Percentiles rank a stretch among this genome's conserved stretches.
Evolutionary conservation across 2,888 invertebrate species (phyloP).

Genomic region (Lepidonotus clava): DNA sequence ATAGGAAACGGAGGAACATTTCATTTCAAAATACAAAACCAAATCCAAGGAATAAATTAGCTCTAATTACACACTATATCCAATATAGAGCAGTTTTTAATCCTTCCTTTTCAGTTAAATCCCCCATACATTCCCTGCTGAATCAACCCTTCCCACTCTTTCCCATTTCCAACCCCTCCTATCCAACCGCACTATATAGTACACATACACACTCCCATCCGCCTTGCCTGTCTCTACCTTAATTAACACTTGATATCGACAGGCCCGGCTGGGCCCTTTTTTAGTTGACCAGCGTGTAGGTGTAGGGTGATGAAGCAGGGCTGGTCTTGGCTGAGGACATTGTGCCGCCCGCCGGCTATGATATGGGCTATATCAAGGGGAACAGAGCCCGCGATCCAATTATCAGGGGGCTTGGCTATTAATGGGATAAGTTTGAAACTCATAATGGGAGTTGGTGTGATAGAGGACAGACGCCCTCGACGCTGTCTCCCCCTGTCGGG

Average conservation of each 20-base stretch:
- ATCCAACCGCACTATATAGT: too few relatives aligned
- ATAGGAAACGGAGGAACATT: too few relatives aligned
- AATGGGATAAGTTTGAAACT: constrained; percentile 3
- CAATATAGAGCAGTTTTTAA: too few relatives aligned
- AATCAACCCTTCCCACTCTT: too few relatives aligned
- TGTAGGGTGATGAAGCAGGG: not conserved
- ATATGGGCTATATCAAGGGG: not conserved
- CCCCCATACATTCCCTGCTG: too few relatives aligned
- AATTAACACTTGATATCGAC: not conserved
- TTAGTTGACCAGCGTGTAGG: not conserved
- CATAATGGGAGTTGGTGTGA: constrained; percentile 19
- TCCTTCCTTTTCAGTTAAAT: too few relatives aligned
- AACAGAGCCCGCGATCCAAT: not conserved
- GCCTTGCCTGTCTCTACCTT: too few relatives aligned
- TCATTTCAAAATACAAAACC: too few relatives aligned
- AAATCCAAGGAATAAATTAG: too few relatives aligned
- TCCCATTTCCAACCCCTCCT: too few relatives aligned
- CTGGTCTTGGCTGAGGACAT: not conserved
- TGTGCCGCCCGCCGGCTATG: not conserved
- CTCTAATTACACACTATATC: too few relatives aligned
- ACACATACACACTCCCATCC: too few relatives aligned
- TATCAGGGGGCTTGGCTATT: not conserved
- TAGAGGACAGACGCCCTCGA: not conserved
- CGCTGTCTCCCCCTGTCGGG: not conserved
- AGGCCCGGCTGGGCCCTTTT: not conserved